A percentile compares a stretch with the other conserved stretches of the same genome.
These are phyloP conservation scores for Tachina fera DNA, from an alignment of 2,888 invertebrate species.

Conservation along the genomic window DNA sequence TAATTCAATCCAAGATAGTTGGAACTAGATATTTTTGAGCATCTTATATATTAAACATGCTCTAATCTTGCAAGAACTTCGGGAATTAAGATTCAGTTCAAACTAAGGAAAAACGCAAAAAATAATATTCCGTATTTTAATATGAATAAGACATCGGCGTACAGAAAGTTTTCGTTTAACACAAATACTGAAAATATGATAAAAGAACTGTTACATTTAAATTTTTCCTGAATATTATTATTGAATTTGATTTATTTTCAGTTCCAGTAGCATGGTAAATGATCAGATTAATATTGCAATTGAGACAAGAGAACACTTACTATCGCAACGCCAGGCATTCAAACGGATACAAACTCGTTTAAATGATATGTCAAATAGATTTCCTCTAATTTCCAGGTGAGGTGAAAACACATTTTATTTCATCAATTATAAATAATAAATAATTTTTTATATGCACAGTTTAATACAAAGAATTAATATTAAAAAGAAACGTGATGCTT, in stretches of 20 bases:
- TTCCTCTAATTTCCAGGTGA: constrained; percentile 88
- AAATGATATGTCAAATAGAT: constrained; percentile 94
- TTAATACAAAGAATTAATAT: constrained; percentile 96
- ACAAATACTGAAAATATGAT: background rate
- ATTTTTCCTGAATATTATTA: too few species aligned
- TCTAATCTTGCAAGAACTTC: too few species aligned
- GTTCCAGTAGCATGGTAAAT: constrained; percentile 95
- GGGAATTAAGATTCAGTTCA: too few species aligned
- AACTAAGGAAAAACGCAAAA: too few species aligned
- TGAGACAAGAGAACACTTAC: constrained; percentile 96
- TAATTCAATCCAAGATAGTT: too few species aligned
- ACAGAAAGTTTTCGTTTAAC: background rate
- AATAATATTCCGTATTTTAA: too few species aligned
- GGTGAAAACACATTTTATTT: background rate
- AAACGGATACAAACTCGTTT: constrained; percentile 95
- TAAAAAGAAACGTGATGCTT: constrained; percentile 95
- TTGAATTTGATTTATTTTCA: constrained; percentile 80
- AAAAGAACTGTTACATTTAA: too few species aligned
- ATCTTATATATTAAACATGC: too few species aligned
- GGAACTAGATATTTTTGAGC: too few species aligned
- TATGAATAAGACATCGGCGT: too few species aligned
- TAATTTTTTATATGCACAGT: constrained; percentile 82
- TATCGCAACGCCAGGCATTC: constrained; percentile 93
- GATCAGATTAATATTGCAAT: constrained; percentile 99
- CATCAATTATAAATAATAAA: background rate